Conservation (phyloP, 1,140 invertebrate species). For the Drosophila athabasca region DNA sequence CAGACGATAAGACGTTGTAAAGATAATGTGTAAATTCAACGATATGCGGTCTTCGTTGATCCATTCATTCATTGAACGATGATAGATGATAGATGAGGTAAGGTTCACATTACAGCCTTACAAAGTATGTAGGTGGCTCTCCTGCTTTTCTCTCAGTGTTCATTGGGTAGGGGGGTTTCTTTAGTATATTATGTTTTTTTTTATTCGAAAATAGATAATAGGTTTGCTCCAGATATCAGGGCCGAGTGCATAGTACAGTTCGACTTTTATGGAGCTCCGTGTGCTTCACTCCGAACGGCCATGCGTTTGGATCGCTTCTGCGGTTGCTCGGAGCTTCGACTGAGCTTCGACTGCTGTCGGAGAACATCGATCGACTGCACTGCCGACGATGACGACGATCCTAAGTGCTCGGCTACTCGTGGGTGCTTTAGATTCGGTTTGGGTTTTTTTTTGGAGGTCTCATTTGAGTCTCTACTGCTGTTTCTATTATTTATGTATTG, state of each 20-base stretch:
- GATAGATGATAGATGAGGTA: slow-evolving; percentile 24
- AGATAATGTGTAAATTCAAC: slow-evolving; percentile 16
- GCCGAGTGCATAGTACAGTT: slow-evolving; percentile 60
- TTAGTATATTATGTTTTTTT: slow-evolving; percentile 51
- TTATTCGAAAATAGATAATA: slow-evolving; percentile 72
- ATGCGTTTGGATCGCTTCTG: no score
- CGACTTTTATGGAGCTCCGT: slow-evolving; percentile 15
- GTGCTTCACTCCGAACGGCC: no score
- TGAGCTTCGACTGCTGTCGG: no score
- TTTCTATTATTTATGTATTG: slow-evolving; percentile 43
- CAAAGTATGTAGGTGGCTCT: not conserved
- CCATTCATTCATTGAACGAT: slow-evolving; percentile 47
- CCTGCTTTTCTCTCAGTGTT: slow-evolving; percentile 17
- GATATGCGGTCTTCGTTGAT: slow-evolving; percentile 2
- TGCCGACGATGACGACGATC: slow-evolving; percentile 17
- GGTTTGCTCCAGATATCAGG: slow-evolving; percentile 48
- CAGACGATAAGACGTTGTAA: slow-evolving; percentile 44
- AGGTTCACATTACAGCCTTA: not conserved
- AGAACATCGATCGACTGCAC: no score
- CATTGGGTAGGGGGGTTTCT: slow-evolving; percentile 1
- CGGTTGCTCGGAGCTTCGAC: no score
- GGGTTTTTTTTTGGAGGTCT: slow-evolving; percentile 37
- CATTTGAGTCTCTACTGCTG: slow-evolving; percentile 19
- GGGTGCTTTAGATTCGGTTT: slow-evolving; percentile 17
- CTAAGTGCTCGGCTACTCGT: not conserved